phyloP scores from a whole-genome alignment of 2,888 invertebrate species.

The Tachina lurida region DNA sequence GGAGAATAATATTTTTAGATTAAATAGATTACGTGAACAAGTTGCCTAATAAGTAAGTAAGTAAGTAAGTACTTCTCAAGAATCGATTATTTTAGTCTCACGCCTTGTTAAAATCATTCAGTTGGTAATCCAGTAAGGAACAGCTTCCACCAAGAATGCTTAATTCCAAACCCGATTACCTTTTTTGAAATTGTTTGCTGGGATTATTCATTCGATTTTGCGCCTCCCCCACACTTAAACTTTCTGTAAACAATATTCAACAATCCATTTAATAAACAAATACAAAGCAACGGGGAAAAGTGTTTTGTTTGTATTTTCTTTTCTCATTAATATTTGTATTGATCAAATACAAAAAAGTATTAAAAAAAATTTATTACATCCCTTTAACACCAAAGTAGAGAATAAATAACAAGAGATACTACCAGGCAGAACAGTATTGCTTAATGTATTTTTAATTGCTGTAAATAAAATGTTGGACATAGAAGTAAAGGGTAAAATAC shows the following conservation, averaged over 20 bases:
- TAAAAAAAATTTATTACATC: not conserved
- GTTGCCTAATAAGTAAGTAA: too few species aligned
- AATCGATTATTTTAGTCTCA: too few species aligned
- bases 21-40: too few species aligned
- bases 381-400: not conserved
- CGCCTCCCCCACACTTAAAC: too few species aligned
- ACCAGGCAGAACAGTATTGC: not conserved
- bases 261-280: slow-evolving; percentile 56
- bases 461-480: not conserved
- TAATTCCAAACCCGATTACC: too few species aligned
- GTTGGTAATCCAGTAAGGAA: too few species aligned
- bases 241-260: not conserved
- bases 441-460: slow-evolving; percentile 62
- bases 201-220: not conserved
- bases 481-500: not conserved
- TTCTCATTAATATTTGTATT: slow-evolving; percentile 6
- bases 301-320: slow-evolving; percentile 7
- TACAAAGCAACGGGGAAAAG: slow-evolving; percentile 4
- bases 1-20: too few species aligned
- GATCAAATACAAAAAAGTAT: slow-evolving; percentile 1
- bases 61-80: too few species aligned
- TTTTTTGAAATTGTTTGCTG: too few species aligned
- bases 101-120: too few species aligned
- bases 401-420: not conserved
- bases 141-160: too few species aligned